Evolutionary conservation across 2,113 vertebrate genomes (phyloP).

Genomic region (Patagioenas fasciata): DNA sequence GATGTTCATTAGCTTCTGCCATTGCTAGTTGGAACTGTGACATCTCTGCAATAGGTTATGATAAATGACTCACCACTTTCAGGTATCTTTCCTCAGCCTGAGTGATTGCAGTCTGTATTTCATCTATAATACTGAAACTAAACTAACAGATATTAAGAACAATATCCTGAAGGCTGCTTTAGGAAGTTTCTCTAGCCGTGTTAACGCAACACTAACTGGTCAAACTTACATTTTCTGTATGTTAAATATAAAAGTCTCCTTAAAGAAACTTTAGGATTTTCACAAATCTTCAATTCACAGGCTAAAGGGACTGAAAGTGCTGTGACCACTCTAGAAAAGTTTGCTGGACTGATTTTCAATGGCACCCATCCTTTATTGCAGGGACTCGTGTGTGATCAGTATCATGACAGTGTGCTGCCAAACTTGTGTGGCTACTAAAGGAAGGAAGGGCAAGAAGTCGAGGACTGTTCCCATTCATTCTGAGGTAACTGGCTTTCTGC

Average conservation of each 20-base stretch:
- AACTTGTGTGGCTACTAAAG: background rate
- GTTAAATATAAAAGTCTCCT: background rate
- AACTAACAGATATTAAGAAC: background rate
- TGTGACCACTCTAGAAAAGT: background rate
- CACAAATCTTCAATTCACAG: background rate
- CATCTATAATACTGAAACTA: background rate
- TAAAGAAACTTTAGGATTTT: background rate
- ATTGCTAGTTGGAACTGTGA: background rate
- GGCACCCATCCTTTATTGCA: background rate
- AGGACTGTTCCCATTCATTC: background rate
- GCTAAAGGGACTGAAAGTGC: background rate
- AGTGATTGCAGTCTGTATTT: background rate
- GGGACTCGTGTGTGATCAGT: background rate
- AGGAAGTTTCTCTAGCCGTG: background rate
- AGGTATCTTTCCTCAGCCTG: background rate
- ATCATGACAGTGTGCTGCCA: background rate
- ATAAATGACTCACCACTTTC: background rate
- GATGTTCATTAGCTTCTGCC: background rate
- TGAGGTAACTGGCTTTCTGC: background rate
- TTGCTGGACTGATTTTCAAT: background rate
- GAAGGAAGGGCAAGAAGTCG: background rate
- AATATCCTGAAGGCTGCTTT: background rate
- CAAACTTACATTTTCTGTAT: background rate
- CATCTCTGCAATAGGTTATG: background rate
- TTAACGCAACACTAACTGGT: background rate